Percentiles rank a stretch among this genome's conserved stretches.
Conservation (phyloP, 1,140 invertebrate genomes). For the Pectinophora gossypiella region DNA sequence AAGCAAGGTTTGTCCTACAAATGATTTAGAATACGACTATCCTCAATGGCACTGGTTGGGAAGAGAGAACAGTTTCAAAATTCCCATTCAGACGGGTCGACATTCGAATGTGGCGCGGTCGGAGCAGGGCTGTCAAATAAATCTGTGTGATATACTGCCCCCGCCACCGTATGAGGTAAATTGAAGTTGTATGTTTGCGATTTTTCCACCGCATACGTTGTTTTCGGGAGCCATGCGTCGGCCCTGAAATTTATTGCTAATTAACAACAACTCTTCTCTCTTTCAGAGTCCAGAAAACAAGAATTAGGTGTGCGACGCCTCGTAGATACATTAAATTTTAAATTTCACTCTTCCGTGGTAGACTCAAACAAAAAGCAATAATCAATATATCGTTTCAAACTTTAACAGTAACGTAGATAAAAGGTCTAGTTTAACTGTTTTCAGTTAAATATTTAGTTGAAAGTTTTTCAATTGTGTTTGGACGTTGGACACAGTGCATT, state of each 20-base stretch:
- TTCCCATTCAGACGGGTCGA: conserved; percentile 60
- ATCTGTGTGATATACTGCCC: conserved; percentile 71
- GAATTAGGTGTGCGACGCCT: conserved; percentile 17
- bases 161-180: conserved; percentile 70
- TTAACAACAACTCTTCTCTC: conserved; percentile 15
- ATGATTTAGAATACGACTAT: conserved; percentile 71
- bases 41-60: conserved; percentile 71
- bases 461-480: neutral
- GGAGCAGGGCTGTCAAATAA: conserved; percentile 72
- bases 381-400: conserved; percentile 45
- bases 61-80: conserved; percentile 71
- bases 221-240: neutral
- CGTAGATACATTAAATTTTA: neutral
- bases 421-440: neutral
- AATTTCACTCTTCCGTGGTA: conserved; percentile 3
- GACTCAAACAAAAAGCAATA: conserved; percentile 56
- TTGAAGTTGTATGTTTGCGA: conserved; percentile 32
- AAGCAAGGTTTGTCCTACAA: conserved; percentile 63
- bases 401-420: conserved; percentile 9
- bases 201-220: conserved; percentile 5
- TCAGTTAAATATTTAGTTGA: neutral
- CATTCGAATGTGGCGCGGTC: conserved; percentile 61
- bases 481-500: neutral
- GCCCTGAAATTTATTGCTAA: conserved; percentile 1
- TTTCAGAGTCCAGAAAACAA: conserved; percentile 66